phyloP scores from a whole-genome alignment of 2,888 invertebrate species.

The Ashinkailepas kermadecensis region DNA sequence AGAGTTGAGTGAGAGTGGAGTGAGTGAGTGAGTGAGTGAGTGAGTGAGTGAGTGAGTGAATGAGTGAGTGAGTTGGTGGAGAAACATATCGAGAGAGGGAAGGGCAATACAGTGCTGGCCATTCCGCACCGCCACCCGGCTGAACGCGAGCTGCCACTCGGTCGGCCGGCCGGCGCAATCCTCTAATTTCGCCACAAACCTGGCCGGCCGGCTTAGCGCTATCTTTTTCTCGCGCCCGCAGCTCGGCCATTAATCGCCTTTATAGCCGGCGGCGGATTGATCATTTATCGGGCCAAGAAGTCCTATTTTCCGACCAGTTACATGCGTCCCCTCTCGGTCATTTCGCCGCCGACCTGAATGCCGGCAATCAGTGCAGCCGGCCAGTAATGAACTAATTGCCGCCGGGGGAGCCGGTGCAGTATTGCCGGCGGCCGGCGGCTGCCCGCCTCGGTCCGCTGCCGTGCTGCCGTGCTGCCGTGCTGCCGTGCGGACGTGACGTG shows the following conservation, averaged over 20 bases:
- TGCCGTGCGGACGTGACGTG: too few relatives aligned
- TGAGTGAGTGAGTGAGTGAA: too few relatives aligned
- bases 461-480: too few relatives aligned
- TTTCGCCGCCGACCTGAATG: slow-evolving; percentile 14
- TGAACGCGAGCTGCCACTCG: background rate
- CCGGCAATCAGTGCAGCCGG: background rate
- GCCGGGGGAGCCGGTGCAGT: background rate
- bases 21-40: too few relatives aligned
- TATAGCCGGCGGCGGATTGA: slow-evolving; percentile 3
- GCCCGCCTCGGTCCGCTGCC: too few relatives aligned
- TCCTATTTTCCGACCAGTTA: slow-evolving; percentile 14
- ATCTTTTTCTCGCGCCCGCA: slow-evolving; percentile 16
- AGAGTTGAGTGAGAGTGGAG: too few relatives aligned
- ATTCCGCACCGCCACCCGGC: background rate
- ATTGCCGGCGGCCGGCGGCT: background rate
- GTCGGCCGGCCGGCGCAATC: background rate
- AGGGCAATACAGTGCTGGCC: background rate
- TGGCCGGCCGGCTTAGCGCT: background rate
- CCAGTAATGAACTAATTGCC: slow-evolving; percentile 17
- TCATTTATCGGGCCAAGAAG: slow-evolving; percentile 22
- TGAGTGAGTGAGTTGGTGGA: too few relatives aligned
- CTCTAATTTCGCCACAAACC: slow-evolving; percentile 5
- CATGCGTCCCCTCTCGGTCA: slow-evolving; percentile 12
- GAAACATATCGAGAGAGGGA: too few relatives aligned
- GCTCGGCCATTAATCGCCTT: slow-evolving; percentile 13